A percentile compares a stretch with the other conserved stretches of the same genome.
Conservation (phyloP, 2,888 invertebrate species). For the Phyto melanocephala region DNA sequence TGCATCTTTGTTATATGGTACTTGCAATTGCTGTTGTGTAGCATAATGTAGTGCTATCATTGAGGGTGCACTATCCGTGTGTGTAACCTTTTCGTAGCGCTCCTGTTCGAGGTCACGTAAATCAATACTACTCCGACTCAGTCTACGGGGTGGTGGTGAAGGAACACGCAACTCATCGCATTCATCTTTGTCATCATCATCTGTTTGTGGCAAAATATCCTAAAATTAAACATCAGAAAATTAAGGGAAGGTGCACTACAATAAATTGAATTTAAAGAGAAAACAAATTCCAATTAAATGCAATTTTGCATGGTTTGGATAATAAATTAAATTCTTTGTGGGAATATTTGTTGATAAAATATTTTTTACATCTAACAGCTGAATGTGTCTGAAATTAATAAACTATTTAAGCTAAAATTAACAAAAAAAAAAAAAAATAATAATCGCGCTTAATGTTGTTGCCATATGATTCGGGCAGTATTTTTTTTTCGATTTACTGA, state of each 20-base stretch:
- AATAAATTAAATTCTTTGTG: conserved; percentile 6
- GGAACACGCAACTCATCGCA: conserved; percentile 79
- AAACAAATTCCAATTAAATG: conserved; percentile 24
- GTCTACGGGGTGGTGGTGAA: conserved; percentile 78
- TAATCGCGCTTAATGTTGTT: too few species aligned
- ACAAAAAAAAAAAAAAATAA: too few species aligned
- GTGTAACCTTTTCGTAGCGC: conserved; percentile 78
- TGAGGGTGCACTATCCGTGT: conserved; percentile 79
- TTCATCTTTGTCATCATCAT: conserved; percentile 76
- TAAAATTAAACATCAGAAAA: conserved; percentile 51
- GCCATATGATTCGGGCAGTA: too few species aligned
- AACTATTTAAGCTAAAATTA: too few species aligned
- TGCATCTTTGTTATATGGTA: conserved; percentile 56
- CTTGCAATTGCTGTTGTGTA: conserved; percentile 70
- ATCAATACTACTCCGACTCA: conserved; percentile 79
- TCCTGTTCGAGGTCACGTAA: conserved; percentile 79
- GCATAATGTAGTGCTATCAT: conserved; percentile 78
- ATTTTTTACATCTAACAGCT: too few species aligned
- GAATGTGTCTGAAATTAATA: too few species aligned
- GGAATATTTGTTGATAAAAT: too few species aligned
- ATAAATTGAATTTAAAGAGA: conserved; percentile 28
- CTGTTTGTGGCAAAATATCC: conserved; percentile 75
- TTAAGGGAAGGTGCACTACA: background rate
- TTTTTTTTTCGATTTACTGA: too few species aligned
- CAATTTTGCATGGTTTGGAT: conserved; percentile 13